phyloP scores from a whole-genome alignment of 2,113 vertebrate species.

The Rissa tridactyla region DNA sequence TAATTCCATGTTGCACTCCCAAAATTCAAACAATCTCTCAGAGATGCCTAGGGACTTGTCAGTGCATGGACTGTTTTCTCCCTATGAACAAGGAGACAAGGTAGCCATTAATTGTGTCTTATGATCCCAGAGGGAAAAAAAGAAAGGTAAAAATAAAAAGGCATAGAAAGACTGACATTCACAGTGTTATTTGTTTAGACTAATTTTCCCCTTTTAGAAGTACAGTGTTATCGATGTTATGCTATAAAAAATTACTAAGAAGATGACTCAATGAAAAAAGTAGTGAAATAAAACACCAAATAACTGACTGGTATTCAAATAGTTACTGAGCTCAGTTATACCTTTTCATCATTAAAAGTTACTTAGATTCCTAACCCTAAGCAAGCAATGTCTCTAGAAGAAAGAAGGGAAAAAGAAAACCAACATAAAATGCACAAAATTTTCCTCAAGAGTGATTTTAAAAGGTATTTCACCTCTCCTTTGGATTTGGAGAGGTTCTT shows the following conservation, averaged over 20 bases:
- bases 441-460: not conserved
- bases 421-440: accelerated
- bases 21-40: not conserved
- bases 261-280: not conserved
- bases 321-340: not conserved
- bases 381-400: not conserved
- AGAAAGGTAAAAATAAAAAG: not conserved
- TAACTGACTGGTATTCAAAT: not conserved
- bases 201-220: not conserved
- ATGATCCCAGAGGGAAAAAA: not conserved
- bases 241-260: not conserved
- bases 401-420: too few species aligned
- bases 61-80: not conserved
- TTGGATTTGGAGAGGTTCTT: not conserved
- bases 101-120: not conserved
- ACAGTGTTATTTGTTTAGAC: not conserved
- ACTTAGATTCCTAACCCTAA: not conserved
- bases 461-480: not conserved
- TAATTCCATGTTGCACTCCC: accelerated
- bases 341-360: not conserved
- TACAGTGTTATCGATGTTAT: not conserved
- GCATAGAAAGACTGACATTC: not conserved
- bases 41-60: not conserved
- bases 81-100: not conserved
- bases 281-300: not conserved